A percentile compares a stretch with the other conserved stretches of the same genome.
phyloP scores from a whole-genome alignment of 2,113 vertebrate species.

The Platichthys stellatus region DNA sequence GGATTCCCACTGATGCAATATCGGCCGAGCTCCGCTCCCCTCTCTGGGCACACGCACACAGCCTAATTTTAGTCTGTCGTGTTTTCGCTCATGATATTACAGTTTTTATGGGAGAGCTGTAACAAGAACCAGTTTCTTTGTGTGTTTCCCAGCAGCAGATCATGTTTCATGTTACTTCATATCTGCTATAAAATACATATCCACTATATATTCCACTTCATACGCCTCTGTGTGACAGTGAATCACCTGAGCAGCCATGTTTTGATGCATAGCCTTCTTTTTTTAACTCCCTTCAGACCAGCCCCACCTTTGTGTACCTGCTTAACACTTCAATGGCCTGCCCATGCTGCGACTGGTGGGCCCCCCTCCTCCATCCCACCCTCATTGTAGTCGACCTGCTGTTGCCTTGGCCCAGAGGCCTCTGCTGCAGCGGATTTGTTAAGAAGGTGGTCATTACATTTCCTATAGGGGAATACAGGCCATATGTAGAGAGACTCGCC shows the following conservation, averaged over 20 bases:
- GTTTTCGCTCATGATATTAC: conserved; percentile 26
- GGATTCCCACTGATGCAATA: conserved; percentile 77
- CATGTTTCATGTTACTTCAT: background rate
- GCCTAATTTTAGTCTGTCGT: conserved; percentile 28
- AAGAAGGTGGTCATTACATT: conserved; percentile 75
- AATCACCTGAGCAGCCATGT: conserved; percentile 2
- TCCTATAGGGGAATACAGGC: conserved; percentile 65
- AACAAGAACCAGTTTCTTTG: background rate
- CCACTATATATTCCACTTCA: background rate
- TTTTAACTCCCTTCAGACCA: conserved; percentile 38
- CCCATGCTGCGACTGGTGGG: conserved; percentile 32
- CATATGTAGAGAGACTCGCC: conserved; percentile 60
- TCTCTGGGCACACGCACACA: conserved; percentile 34
- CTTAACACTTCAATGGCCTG: conserved; percentile 61
- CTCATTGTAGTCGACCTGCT: conserved; percentile 61
- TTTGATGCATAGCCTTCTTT: conserved; percentile 11
- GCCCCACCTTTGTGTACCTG: conserved; percentile 51
- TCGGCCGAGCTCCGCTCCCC: conserved; percentile 53
- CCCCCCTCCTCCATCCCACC: conserved; percentile 1
- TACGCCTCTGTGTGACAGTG: background rate
- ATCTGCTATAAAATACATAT: background rate
- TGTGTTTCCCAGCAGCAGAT: background rate
- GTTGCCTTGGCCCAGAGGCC: conserved; percentile 43
- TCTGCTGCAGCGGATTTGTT: conserved; percentile 57
- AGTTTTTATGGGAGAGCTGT: background rate